phyloP scores from a whole-genome alignment of 2,113 vertebrate genomes.

The Cheilinus undulatus region DNA sequence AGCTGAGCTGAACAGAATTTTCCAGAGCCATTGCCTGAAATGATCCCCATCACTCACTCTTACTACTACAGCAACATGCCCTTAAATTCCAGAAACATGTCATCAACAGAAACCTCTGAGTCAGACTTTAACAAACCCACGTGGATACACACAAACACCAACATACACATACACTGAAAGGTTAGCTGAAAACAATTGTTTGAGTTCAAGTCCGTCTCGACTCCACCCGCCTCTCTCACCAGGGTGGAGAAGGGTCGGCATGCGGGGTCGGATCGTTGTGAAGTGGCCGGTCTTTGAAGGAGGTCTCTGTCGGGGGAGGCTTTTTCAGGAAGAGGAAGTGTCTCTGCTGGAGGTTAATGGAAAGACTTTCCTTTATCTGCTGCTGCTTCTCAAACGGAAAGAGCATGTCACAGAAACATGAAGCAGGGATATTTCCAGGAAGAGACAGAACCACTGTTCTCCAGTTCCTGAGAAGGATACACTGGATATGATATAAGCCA shows the following conservation, averaged over 20 bases:
- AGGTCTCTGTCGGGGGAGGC: conserved; percentile 62
- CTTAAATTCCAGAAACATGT: conserved; percentile 54
- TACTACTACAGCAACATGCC: conserved; percentile 21
- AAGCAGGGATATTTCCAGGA: conserved; percentile 68
- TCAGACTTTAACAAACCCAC: conserved; percentile 53
- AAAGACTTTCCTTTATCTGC: conserved; percentile 70
- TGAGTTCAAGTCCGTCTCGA: conserved; percentile 59
- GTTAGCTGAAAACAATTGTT: conserved; percentile 73
- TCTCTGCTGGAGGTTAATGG: conserved; percentile 70
- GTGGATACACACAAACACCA: conserved; percentile 30
- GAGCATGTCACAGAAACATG: conserved; percentile 69
- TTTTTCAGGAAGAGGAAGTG: conserved; percentile 75
- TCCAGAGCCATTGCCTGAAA: conserved; percentile 16
- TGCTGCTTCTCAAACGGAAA: conserved; percentile 55
- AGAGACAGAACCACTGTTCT: conserved; percentile 40
- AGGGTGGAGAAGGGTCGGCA: conserved; percentile 72
- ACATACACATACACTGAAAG: conserved; percentile 44
- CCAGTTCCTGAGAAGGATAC: conserved; percentile 18
- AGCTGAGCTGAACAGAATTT: no score
- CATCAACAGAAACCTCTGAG: conserved; percentile 59
- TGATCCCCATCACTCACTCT: conserved; percentile 16
- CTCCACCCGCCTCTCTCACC: conserved; percentile 68
- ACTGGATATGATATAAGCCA: background rate
- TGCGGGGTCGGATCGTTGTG: conserved; percentile 49
- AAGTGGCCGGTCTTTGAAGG: conserved; percentile 71